phyloP scores from a whole-genome alignment of 2,113 vertebrate genomes.

The Chauna torquata region DNA sequence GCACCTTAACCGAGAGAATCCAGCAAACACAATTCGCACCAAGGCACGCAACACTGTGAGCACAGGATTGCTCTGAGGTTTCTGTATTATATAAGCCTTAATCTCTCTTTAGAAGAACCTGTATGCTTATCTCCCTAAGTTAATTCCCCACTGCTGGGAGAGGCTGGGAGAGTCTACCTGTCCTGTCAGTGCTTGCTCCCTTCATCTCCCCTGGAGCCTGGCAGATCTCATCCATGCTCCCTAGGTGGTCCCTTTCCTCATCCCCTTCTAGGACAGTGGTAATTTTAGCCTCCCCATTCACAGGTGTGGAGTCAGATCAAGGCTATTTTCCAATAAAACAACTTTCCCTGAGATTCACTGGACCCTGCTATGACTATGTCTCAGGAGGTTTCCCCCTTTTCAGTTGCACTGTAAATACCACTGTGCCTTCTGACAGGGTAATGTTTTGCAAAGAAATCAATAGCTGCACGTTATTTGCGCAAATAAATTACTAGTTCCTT shows the following conservation, averaged over 20 bases:
- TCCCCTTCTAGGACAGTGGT: neutral
- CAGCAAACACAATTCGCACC: neutral
- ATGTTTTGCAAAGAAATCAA: neutral
- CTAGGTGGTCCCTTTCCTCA: neutral
- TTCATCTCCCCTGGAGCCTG: fast-evolving
- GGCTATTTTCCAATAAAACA: neutral
- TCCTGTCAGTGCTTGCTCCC: neutral
- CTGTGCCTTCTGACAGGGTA: neutral
- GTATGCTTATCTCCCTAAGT: neutral
- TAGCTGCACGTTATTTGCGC: neutral
- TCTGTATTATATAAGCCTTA: neutral
- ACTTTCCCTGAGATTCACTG: neutral
- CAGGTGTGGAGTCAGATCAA: neutral
- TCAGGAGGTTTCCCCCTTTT: neutral
- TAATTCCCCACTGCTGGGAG: neutral
- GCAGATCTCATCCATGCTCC: neutral
- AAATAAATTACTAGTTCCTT: neutral
- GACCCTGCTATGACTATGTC: fast-evolving
- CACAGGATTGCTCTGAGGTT: neutral
- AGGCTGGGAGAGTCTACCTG: neutral
- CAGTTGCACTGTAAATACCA: neutral
- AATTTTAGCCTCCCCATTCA: neutral
- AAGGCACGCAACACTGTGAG: neutral
- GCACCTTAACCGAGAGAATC: neutral
- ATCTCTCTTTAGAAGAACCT: neutral